These are phyloP conservation scores for Drosophila novamexicana DNA, from an alignment of 1,140 invertebrate genomes.

Conservation along the genomic window DNA sequence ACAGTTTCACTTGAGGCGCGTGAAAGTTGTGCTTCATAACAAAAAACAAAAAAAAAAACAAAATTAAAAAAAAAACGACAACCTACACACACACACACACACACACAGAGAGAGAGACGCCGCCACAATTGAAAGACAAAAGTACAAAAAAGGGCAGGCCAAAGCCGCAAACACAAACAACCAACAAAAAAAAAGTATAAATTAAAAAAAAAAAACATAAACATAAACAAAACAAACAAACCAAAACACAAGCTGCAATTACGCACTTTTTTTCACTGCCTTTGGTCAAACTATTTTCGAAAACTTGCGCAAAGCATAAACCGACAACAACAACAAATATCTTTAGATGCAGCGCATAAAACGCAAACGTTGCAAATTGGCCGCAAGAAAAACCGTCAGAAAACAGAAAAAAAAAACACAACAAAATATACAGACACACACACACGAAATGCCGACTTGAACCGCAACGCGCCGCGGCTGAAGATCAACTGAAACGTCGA, in stretches of 20 bases:
- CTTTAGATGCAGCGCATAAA: slow-evolving; percentile 28
- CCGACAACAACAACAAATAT: slow-evolving; percentile 10
- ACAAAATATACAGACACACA: no score
- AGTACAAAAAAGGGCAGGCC: slow-evolving; percentile 37
- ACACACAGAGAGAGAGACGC: slow-evolving; percentile 7
- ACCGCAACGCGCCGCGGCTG: slow-evolving; percentile 59
- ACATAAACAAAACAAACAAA: slow-evolving; percentile 21
- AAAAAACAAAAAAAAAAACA: slow-evolving; percentile 25
- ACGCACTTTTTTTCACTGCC: slow-evolving; percentile 17
- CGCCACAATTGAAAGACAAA: slow-evolving; percentile 24
- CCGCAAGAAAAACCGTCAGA: neutral
- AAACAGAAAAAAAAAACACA: neutral
- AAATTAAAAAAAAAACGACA: slow-evolving; percentile 22
- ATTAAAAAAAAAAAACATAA: slow-evolving; percentile 19
- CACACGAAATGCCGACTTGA: slow-evolving; percentile 12
- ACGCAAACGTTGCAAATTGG: slow-evolving; percentile 26
- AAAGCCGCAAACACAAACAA: slow-evolving; percentile 6
- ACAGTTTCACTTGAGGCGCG: slow-evolving; percentile 79
- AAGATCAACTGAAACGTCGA: slow-evolving; percentile 57
- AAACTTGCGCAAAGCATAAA: slow-evolving; percentile 60
- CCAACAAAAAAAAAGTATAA: slow-evolving; percentile 3
- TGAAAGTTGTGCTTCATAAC: slow-evolving; percentile 74
- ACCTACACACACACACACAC: neutral
- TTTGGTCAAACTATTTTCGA: slow-evolving; percentile 17
- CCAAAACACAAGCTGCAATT: slow-evolving; percentile 34